phyloP scores from a whole-genome alignment of 2,113 vertebrate genomes.

The Percopsis transmontana region DNA sequence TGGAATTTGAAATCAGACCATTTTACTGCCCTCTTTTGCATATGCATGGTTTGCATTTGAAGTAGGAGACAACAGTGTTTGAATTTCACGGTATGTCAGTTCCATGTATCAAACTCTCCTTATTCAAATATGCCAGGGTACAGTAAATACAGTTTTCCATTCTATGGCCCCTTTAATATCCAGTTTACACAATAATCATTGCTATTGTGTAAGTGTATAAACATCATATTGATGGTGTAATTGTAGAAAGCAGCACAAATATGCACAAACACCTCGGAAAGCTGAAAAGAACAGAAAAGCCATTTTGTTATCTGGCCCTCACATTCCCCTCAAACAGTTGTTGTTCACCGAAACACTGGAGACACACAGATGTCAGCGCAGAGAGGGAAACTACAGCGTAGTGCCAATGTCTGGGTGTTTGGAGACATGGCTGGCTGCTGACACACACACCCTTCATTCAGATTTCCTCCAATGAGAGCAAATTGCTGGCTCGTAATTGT shows the following conservation, averaged over 20 bases:
- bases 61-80: too few relatives aligned
- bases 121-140: too few relatives aligned
- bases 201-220: slow-evolving; percentile 23
- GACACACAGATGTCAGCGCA: slow-evolving; percentile 33
- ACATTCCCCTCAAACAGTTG: slow-evolving; percentile 9
- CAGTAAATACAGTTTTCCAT: too few relatives aligned
- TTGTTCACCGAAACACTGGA: slow-evolving; percentile 17
- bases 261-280: not conserved
- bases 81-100: too few relatives aligned
- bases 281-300: not conserved
- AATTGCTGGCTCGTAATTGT: slow-evolving; percentile 52
- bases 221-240: slow-evolving; percentile 15
- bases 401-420: slow-evolving; percentile 22
- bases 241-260: not conserved
- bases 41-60: too few relatives aligned
- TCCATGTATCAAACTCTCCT: too few relatives aligned
- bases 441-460: slow-evolving; percentile 27
- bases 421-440: slow-evolving; percentile 30
- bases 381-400: slow-evolving; percentile 25
- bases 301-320: slow-evolving; percentile 25
- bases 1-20: too few relatives aligned
- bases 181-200: not conserved
- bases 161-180: too few relatives aligned
- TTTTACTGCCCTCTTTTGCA: too few relatives aligned
- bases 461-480: slow-evolving; percentile 34